These are phyloP conservation scores for Heliconius sara DNA, from an alignment of 2,888 invertebrate species.

Conservation along the genomic window DNA sequence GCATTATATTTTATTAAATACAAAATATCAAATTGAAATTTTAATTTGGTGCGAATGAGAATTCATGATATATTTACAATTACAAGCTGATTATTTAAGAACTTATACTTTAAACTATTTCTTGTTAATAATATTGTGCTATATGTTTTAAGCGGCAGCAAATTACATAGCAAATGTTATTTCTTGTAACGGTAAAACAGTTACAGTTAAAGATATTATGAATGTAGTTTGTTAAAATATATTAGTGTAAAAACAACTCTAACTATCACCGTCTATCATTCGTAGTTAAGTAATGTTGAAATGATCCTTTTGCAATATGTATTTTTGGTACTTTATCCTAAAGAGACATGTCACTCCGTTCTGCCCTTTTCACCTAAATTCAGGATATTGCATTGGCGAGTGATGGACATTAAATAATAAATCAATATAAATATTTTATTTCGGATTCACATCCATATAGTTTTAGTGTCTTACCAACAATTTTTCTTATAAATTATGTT, in stretches of 20 bases:
- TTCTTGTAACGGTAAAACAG: background rate
- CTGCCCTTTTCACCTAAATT: too few relatives aligned
- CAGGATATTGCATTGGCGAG: too few relatives aligned
- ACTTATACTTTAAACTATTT: constrained; percentile 2
- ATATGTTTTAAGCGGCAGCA: background rate
- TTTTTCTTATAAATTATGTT: too few relatives aligned
- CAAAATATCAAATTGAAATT: background rate
- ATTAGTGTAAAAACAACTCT: background rate
- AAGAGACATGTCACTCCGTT: background rate
- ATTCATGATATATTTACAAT: background rate
- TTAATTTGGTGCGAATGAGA: background rate
- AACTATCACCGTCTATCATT: background rate
- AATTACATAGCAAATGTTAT: constrained; percentile 10
- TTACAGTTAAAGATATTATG: background rate
- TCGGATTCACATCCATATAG: too few relatives aligned
- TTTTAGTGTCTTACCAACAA: too few relatives aligned
- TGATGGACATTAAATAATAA: too few relatives aligned
- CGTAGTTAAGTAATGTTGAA: background rate
- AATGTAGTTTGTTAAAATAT: background rate
- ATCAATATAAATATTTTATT: too few relatives aligned
- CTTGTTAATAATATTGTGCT: background rate
- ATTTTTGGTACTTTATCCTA: background rate
- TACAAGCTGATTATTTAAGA: background rate
- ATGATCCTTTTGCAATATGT: background rate
- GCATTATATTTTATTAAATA: background rate